phyloP scores from a whole-genome alignment of 2,797 vertebrate genomes.

The Perodicticus potto region DNA sequence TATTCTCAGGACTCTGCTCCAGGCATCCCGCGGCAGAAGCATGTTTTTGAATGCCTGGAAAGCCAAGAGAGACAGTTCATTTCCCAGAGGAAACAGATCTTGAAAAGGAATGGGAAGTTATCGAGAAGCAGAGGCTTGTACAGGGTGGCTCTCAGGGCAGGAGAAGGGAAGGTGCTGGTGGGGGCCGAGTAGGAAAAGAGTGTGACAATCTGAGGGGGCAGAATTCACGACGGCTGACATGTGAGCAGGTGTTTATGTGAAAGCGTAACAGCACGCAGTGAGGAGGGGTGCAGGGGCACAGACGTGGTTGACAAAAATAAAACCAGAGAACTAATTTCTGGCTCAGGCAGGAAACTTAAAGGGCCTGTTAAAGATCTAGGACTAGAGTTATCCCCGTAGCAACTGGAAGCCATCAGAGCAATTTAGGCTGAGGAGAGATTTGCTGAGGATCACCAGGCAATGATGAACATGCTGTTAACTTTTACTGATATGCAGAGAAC shows the following conservation, averaged over 20 bases:
- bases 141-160: too few species aligned
- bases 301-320: neutral
- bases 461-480: neutral
- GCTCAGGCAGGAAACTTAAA: neutral
- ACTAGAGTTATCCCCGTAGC: neutral
- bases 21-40: neutral
- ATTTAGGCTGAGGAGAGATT: neutral
- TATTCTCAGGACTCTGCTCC: neutral
- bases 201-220: too few species aligned
- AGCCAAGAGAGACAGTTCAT: neutral
- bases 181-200: neutral
- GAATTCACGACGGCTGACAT: neutral
- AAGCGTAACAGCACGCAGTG: neutral
- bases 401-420: neutral
- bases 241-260: neutral
- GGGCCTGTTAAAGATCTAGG: neutral
- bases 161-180: too few species aligned
- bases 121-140: neutral
- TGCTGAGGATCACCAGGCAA: neutral
- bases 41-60: neutral
- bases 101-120: neutral
- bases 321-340: neutral
- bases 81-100: neutral
- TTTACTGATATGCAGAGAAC: too few species aligned
- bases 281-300: fast-evolving